These are phyloP conservation scores for Chaetophractus vellerosus DNA, from an alignment of 2,797 vertebrate species.

Conservation along the genomic window DNA sequence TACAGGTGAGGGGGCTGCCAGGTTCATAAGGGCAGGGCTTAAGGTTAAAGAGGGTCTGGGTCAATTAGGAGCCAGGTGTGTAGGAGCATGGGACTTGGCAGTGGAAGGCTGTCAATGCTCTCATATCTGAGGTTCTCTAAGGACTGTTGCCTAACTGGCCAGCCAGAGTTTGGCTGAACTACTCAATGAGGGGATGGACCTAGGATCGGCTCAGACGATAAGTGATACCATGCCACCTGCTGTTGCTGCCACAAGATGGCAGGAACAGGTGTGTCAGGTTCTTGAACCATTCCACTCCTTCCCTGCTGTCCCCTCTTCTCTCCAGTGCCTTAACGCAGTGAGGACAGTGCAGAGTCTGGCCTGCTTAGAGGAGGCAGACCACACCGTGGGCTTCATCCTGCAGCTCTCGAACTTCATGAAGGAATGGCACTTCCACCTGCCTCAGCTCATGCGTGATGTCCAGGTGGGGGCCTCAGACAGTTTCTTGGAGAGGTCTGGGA, in stretches of 20 bases:
- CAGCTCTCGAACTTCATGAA: constrained; percentile 98
- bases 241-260: neutral
- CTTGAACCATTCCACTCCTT: neutral
- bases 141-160: neutral
- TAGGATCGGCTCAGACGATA: neutral
- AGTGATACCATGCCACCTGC: neutral
- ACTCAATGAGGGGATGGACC: neutral
- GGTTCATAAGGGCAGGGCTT: neutral
- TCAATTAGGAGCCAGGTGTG: neutral
- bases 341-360: constrained; percentile 96
- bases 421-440: constrained; percentile 98
- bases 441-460: constrained; percentile 95
- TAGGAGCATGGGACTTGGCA: neutral
- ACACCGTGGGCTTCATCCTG: constrained; percentile 98
- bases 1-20: constrained; percentile 92
- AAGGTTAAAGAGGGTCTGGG: neutral
- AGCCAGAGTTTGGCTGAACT: neutral
- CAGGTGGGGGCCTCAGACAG: constrained; percentile 90
- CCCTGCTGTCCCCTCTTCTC: neutral
- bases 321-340: constrained; percentile 97
- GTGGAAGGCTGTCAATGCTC: neutral
- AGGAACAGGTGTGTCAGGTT: neutral
- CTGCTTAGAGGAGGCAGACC: constrained; percentile 98
- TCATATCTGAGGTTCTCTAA: neutral
- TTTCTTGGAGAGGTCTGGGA: neutral